Evolutionary conservation across 2,797 vertebrate species (phyloP), one percentile per base, ranked within the genome.

Genomic region (Fistularia commersonii): DNA sequence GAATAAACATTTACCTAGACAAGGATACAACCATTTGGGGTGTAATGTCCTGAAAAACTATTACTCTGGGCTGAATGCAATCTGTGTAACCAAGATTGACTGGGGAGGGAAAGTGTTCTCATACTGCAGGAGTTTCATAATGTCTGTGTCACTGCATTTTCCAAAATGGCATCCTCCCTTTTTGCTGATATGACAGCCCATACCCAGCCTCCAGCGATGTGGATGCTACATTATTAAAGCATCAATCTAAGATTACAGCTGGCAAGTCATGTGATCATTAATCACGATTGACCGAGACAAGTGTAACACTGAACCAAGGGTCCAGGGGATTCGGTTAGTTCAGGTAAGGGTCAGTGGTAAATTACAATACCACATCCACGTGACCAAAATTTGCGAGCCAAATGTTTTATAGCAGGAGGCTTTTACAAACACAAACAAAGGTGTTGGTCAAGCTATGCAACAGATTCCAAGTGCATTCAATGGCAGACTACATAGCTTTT

Each of bases 181-280:
- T 53, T 42, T 61, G 49, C 50, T 46, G 57, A 77, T 72, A 78
- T 79, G 79, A 83, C 61, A 64, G 52, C 53, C 61, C 42, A 66
- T 72, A 80, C 81, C 56, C 61, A 57, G 70, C 64, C 76, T 77
- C 38, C 39, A 42, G 57, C 43, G 48, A 55, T 69, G 73, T 66
- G 69, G 54, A 49, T 7, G 66, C 75, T 72, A 69, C 65, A 80
- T 88, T 86, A 88, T 89, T 88, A 85, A 88, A 87, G 82, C 84
- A 87, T 89, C 77, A 82, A 72, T 82, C 85, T 79, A 59, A 63
- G 78, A 85, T 86, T 86, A 83, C 79, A 80, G 68, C 82, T 62
- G 79, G 66, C 69, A 81, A 78, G 83, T 79, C 76, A 66, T 76
- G 64, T 68, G 73, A 76, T 74, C 77, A 76, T 86, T 87, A 82